Evolutionary conservation across 1,140 invertebrate species (phyloP), one percentile per base, ranked within the genome.

Genomic region (Marisa cornuarietis): DNA sequence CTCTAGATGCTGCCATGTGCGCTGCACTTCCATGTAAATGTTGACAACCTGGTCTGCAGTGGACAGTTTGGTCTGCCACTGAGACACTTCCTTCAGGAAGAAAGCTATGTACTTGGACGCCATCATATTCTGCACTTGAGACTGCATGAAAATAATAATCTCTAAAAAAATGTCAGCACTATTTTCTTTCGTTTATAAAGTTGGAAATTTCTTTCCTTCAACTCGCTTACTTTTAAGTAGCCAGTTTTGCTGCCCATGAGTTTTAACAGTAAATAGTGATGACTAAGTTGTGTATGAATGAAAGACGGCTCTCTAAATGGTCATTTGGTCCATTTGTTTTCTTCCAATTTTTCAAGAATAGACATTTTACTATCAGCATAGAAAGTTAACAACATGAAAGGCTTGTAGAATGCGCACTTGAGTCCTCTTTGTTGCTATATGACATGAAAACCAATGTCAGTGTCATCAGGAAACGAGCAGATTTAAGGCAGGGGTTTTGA

Each of bases 51-150:
- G 96, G 92, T 99, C 97, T 52, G 97, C 97, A 73, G 95, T 93
- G 71, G 95, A 96, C 22, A 99, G 90, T 87, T 97, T 97, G 82
- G 95, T 95, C 90, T 99, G 97, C 97, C 97, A 99, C 81, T 92
- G 91, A 9, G 96, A 97, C 0, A 99, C 97, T 92, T 98, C 96
- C 88, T 96, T 95, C 85, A 98, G 91, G 91, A 99, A 99, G 90
- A 97, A 95, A 22, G 96, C 96, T 86, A 99, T 97, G 90, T 98
- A 98, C 92, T 99, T 99, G 8, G 97, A 99, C 42, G 96, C 98
- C 87, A 98, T 96, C 83, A 99, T 93, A 92, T 98, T 98, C 92
- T 97, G 96, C 11, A 98, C 90, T 93, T 97, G 96, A 0, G 96
- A 96, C 95, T 96, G 85, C 69, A 82, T 81, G 22, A 20, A 51